Evolutionary conservation across 2,797 vertebrate species (phyloP).

Genomic region (Anguilla anguilla): DNA sequence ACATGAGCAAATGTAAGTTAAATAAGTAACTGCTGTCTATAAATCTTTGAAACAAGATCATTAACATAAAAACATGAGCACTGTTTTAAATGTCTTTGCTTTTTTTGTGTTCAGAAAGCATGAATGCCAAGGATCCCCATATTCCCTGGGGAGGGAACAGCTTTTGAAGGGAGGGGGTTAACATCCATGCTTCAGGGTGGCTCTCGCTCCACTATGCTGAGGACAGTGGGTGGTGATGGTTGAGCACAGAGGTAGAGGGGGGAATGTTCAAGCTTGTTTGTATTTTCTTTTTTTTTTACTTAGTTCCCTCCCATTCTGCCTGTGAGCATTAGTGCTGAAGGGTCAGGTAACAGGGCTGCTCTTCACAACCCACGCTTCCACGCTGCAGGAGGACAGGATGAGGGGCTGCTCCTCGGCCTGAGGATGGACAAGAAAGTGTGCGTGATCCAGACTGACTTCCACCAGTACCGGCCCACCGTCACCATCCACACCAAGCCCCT

Average conservation of each 20-base stretch:
- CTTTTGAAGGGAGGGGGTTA: slow-evolving; percentile 32
- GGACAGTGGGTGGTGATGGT: slow-evolving; percentile 57
- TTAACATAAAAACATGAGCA: neutral
- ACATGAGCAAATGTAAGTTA: neutral
- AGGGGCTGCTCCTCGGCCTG: slow-evolving; percentile 55
- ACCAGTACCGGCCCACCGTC: slow-evolving; percentile 74
- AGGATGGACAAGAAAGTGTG: slow-evolving; percentile 84
- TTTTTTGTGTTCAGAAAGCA: slow-evolving; percentile 2
- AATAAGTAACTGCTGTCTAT: neutral
- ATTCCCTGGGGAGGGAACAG: neutral
- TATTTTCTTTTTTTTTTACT: slow-evolving; percentile 56
- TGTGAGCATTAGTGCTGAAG: slow-evolving; percentile 50
- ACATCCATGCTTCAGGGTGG: slow-evolving; percentile 35
- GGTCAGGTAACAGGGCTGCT: slow-evolving; percentile 69
- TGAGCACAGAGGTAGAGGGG: slow-evolving; percentile 38
- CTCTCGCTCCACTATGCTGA: slow-evolving; percentile 48
- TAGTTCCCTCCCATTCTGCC: slow-evolving; percentile 54
- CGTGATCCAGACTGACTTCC: slow-evolving; percentile 82
- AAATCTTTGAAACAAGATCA: neutral
- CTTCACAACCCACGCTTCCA: slow-evolving; percentile 56
- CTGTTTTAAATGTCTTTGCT: neutral
- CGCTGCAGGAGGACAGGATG: slow-evolving; percentile 70
- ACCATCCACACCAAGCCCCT: slow-evolving; percentile 58
- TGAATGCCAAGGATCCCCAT: neutral
- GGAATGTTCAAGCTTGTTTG: slow-evolving; percentile 54